Evolutionary conservation across 2,888 invertebrate species (phyloP), one percentile per base, ranked within the genome.

Genomic region (Colletes collaris): DNA sequence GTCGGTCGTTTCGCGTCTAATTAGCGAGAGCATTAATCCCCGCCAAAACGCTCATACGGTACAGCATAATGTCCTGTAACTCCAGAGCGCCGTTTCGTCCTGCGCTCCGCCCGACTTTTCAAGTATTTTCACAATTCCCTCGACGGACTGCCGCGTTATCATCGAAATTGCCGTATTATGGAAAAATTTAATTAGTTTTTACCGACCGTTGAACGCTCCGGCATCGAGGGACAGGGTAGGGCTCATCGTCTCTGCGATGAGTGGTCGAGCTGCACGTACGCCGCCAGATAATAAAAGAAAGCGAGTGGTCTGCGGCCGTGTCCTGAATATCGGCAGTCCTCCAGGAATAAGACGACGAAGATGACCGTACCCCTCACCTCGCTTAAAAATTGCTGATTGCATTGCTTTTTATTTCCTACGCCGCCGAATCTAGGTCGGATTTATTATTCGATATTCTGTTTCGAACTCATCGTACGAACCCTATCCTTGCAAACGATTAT

Each of bases 171-270:
- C 82, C 82, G 79, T 86, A 87, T 89, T 87, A 87, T 81, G 84
- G 85, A 87, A 86, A 89, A 89, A 89, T 89, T 89, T 90, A 90
- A 91, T 91, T 89, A 89, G 86, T 89, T 85, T 84, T n/a, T 13
- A 78, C 79, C 76, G 50, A 46, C 7, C 35, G 76, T 68, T 69
- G 58, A 71, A 64, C 49, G 35, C 19, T 2, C 10, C 10, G 40
- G 46, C 59, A 49, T 10, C 10, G 19, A 59, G 58, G 65, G 49
- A 60, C 74, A 68, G 52, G 58, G 60, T 60, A n/a, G 56, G 50
- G 55, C 56, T 70, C 66, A 66, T 66, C 64, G 77, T 82, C 83
- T 84, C 81, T 73, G 70, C 58, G 52, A 27, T 52, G 73, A 53
- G 52, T 40, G 65, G 63, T 44, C 66, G 58, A 49, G 59, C 35